These are phyloP conservation scores for Spialia ferax DNA, from an alignment of 2,888 invertebrate genomes.

Conservation along the genomic window DNA sequence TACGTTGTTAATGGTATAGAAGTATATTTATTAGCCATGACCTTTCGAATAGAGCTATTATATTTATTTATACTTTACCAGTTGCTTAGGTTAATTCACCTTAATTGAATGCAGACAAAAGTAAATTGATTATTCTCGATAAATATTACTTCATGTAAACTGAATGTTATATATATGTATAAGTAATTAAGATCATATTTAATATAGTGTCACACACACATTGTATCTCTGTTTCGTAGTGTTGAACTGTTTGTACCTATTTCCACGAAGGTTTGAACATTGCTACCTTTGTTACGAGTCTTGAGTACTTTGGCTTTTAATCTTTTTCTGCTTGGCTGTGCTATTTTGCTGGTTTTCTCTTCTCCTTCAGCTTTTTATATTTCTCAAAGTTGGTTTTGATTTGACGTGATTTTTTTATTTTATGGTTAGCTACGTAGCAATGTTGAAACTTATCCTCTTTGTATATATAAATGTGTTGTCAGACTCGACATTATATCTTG, in stretches of 20 bases:
- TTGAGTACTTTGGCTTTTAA: constrained; percentile 45
- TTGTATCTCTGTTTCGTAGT: constrained; percentile 75
- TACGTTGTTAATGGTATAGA: constrained; percentile 37
- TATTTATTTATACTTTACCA: constrained; percentile 35
- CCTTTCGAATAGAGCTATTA: constrained; percentile 28
- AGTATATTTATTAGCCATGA: constrained; percentile 32
- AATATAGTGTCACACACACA: constrained; percentile 66
- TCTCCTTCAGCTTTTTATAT: constrained; percentile 51
- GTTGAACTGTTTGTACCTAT: constrained; percentile 59
- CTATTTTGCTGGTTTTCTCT: constrained; percentile 41
- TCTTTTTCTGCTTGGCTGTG: constrained; percentile 54
- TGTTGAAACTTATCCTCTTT: constrained; percentile 72
- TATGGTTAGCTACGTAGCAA: constrained; percentile 65
- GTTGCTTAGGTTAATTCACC: constrained; percentile 51
- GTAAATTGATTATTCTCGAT: constrained; percentile 62
- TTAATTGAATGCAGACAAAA: constrained; percentile 56
- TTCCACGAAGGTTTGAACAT: constrained; percentile 73
- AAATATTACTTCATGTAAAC: constrained; percentile 80
- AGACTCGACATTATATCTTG: constrained; percentile 49
- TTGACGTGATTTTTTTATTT: constrained; percentile 46
- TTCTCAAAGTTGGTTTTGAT: constrained; percentile 80
- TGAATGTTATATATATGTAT: constrained; percentile 86
- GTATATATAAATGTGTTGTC: constrained; percentile 74
- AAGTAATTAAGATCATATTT: constrained; percentile 69
- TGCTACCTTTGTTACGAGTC: constrained; percentile 64